Base-by-base conservation (phyloP, 2,888 invertebrate species). In the Agapetus fuscipes region DNA sequence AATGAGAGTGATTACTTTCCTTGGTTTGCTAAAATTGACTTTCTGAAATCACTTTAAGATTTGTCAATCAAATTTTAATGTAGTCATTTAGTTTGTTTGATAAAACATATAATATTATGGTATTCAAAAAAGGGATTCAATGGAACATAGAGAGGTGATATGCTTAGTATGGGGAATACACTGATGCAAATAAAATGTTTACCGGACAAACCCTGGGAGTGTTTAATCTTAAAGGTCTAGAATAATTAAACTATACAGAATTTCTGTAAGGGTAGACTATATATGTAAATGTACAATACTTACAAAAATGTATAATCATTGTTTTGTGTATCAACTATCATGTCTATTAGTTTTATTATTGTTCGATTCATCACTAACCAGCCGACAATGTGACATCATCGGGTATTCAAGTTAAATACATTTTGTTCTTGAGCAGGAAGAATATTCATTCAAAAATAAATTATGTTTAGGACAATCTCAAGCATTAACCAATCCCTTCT, bases 351-450 rank as follows among this genome's bases (percentile, higher is more conserved):
- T 33, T 39, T 27, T 39, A 39, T 43, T 43, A 43, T 43, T 43
- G 43, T 43, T 43, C 39, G 16, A 15, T 43, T 43, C 43, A 43
- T 43, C 43, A 43, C 43, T 38, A 43, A 43, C 43, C 43, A 26
- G 35, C 35, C 29, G 35, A 38, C 39, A 31, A 16, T 32, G 30
- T 36, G 30, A 35, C 39, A 35, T 35, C 27, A 26, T 37, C 14
- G 27, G 35, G 27, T 35, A 32, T 24, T 16, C 20, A 6, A 30
- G 5, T 39, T 27, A 27, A 27, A n/a, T 27, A 27, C 27, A 27
- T 27, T 27, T n/a, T n/a, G n/a, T 4, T 20, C 9, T 20, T 20
- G 20, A 20, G 9, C 20, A 20, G 20, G 9, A 4, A 20, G 20
- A 6, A 20, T 9, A 20, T 20, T 20, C 20, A 20, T 20, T 20